Percentiles rank a stretch among this genome's conserved stretches.
Evolutionary conservation across 35 echinoderm and acorn worm genomes (phyloP).

Genomic region (Ptychodera flava): DNA sequence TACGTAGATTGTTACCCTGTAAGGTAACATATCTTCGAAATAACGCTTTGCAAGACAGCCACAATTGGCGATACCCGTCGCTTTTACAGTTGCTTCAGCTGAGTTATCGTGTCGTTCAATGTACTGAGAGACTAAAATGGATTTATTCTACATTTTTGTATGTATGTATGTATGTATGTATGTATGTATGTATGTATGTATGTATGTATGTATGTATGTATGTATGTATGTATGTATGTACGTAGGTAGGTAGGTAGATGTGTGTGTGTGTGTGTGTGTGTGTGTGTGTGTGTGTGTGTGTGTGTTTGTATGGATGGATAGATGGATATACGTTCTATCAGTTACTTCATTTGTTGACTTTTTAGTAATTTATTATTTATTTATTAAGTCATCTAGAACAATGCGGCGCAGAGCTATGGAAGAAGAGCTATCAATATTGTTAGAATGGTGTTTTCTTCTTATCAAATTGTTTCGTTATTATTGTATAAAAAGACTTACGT

Average conservation of each 20-base stretch:
- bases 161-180: conserved; percentile 2
- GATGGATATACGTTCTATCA: background rate
- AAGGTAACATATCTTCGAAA: background rate
- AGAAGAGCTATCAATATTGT: too few relatives aligned
- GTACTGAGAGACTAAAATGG: too few relatives aligned
- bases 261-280: background rate
- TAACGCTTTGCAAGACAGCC: too few relatives aligned
- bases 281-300: background rate
- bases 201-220: conserved; percentile 2
- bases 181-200: conserved; percentile 2
- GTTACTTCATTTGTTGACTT: background rate
- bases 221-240: conserved; percentile 2
- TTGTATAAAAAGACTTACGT: too few relatives aligned
- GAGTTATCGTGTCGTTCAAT: too few relatives aligned
- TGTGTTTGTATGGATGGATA: background rate
- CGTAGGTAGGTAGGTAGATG: background rate
- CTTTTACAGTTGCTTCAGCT: too few relatives aligned
- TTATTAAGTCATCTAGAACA: too few relatives aligned
- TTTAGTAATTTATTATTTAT: background rate
- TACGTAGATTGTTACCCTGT: background rate
- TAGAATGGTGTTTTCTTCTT: too few relatives aligned
- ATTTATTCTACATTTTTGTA: background rate
- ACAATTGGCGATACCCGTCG: too few relatives aligned
- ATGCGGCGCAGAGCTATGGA: too few relatives aligned
- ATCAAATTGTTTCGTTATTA: too few relatives aligned